Evolutionary conservation across 2,797 vertebrate species (phyloP).

Genomic region (Channallabes apus): DNA sequence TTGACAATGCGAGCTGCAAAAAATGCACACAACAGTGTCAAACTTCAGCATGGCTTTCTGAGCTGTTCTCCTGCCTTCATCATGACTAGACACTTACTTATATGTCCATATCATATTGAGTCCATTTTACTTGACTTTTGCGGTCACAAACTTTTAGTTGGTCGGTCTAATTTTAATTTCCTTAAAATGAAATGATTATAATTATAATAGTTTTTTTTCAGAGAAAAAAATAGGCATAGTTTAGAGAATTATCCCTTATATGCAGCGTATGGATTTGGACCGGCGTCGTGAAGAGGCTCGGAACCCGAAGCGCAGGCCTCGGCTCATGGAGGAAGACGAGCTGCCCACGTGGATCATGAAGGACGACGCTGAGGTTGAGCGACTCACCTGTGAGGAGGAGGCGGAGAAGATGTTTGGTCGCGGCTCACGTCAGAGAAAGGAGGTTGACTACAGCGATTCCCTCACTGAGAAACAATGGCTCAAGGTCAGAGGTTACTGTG

Average conservation of each 20-base stretch:
- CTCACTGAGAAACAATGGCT: constrained; percentile 87
- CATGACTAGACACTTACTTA: no score
- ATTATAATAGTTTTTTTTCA: not conserved
- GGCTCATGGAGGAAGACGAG: constrained; percentile 96
- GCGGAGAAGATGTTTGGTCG: constrained; percentile 98
- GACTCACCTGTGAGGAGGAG: constrained; percentile 94
- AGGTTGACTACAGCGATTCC: constrained; percentile 97
- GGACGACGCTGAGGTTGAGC: constrained; percentile 93
- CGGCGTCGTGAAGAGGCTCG: constrained; percentile 91
- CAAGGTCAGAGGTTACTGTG: constrained; percentile 64
- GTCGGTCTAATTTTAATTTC: not conserved
- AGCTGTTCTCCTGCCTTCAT: no score
- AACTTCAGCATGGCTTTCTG: no score
- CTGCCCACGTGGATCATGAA: constrained; percentile 94
- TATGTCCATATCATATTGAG: no score
- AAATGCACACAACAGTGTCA: no score
- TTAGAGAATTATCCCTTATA: not conserved
- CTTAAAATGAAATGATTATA: not conserved
- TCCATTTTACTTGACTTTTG: no score
- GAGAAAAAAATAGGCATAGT: not conserved
- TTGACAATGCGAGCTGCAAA: no score
- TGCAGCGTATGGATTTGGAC: constrained; percentile 94
- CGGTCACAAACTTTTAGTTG: no score
- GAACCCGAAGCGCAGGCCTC: constrained; percentile 91
- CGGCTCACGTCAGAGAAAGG: constrained; percentile 92